Evolutionary conservation across 92 coral and sea anemone species (phyloP).

Genomic region (Palythoa grandis): DNA sequence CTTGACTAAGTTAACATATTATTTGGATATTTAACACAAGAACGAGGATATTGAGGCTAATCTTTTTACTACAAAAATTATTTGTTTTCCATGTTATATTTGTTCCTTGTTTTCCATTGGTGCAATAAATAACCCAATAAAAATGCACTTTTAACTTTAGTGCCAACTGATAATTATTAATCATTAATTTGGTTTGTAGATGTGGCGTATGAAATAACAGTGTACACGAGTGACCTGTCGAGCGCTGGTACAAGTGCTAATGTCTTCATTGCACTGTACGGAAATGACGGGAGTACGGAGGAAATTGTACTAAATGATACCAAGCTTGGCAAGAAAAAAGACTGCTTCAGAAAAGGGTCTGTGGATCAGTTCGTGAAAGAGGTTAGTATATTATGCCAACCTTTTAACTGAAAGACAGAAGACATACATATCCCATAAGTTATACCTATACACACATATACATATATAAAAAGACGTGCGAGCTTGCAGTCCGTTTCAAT

Average conservation of each 20-base stretch:
- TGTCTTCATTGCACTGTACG: conserved; percentile 85
- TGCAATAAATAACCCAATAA: not conserved
- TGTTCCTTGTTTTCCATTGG: not conserved
- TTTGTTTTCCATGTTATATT: not conserved
- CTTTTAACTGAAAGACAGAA: not conserved
- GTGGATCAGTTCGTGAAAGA: conserved; percentile 96
- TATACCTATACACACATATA: too few relatives aligned
- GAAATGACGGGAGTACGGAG: conserved; percentile 81
- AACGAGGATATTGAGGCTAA: too few relatives aligned
- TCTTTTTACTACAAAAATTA: too few relatives aligned
- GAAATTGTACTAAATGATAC: conserved; percentile 89
- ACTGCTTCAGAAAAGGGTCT: conserved; percentile 88
- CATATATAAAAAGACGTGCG: too few relatives aligned
- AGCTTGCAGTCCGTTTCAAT: too few relatives aligned
- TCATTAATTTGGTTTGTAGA: conserved; percentile 47
- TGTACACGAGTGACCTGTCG: conserved; percentile 84
- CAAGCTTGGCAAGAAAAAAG: conserved; percentile 84
- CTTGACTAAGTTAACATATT: too few relatives aligned
- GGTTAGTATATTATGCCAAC: conserved; percentile 48
- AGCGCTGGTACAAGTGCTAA: conserved; percentile 93
- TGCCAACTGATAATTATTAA: not conserved
- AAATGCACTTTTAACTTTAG: not conserved
- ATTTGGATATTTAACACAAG: too few relatives aligned
- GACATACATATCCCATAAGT: too few relatives aligned
- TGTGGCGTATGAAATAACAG: conserved; percentile 93